Evolutionary conservation across 2,797 vertebrate species (phyloP).

Genomic region (Acrocephalus scirpaceus): DNA sequence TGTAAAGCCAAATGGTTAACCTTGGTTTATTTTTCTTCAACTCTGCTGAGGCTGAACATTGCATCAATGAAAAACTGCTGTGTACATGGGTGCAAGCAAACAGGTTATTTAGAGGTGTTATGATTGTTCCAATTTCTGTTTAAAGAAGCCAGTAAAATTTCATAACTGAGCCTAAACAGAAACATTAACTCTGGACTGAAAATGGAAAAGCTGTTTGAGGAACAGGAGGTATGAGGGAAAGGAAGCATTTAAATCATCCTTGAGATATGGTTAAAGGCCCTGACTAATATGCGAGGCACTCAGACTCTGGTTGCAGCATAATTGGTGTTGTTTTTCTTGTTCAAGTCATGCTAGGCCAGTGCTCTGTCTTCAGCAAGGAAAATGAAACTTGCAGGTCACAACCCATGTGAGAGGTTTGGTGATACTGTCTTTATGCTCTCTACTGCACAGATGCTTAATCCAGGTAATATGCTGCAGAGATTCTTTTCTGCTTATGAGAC

Average conservation of each 20-base stretch:
- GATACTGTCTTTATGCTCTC: neutral
- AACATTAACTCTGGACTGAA: neutral
- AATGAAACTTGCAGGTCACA: neutral
- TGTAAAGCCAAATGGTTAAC: neutral
- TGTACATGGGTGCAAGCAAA: neutral
- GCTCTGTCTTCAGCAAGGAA: neutral
- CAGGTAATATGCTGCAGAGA: neutral
- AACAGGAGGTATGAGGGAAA: neutral
- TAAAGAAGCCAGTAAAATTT: constrained; percentile 13
- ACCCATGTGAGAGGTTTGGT: neutral
- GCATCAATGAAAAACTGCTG: neutral
- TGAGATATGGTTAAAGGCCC: neutral
- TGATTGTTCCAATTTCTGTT: constrained; percentile 11
- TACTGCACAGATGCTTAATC: neutral
- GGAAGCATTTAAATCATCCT: neutral
- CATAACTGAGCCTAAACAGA: neutral
- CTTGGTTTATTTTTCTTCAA: neutral
- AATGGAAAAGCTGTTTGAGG: neutral
- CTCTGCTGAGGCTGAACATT: neutral
- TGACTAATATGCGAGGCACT: neutral
- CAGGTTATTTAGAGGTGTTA: constrained; percentile 1
- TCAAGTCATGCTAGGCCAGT: neutral
- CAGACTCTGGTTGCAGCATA: neutral
- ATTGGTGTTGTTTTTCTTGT: neutral
- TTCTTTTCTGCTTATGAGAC: neutral